Evolutionary conservation across 2,797 vertebrate genomes (phyloP).

Genomic region (Phylloscopus collybita): DNA sequence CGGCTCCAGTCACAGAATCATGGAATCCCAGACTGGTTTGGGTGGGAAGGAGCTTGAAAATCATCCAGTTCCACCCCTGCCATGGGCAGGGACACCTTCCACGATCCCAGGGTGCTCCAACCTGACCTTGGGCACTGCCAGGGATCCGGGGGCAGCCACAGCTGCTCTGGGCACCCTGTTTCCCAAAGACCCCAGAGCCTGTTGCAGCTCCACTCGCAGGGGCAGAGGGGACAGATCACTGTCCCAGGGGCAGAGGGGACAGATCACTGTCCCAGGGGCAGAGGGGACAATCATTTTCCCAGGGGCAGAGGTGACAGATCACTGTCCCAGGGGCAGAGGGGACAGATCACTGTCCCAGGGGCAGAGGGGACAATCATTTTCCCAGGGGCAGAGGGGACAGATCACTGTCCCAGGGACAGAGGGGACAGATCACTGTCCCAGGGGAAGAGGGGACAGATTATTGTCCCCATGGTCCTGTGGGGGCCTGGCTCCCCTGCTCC

Average conservation of each 20-base stretch:
- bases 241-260: too few relatives aligned
- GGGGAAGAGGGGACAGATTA: too few relatives aligned
- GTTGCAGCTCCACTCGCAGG: background rate
- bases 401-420: too few relatives aligned
- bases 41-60: background rate
- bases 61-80: fast-evolving
- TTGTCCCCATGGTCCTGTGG: fast-evolving
- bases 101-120: fast-evolving
- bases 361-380: too few relatives aligned
- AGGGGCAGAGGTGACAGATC: too few relatives aligned
- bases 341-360: too few relatives aligned
- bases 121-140: background rate
- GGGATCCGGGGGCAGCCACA: background rate
- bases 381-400: too few relatives aligned
- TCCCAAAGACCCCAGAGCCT: background rate
- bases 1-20: background rate
- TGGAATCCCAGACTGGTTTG: background rate
- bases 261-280: too few relatives aligned
- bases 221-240: too few relatives aligned
- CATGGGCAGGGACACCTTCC: background rate
- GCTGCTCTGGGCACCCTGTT: background rate
- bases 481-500: background rate
- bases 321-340: too few relatives aligned
- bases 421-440: too few relatives aligned
- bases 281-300: too few relatives aligned